A percentile compares a stretch with the other conserved stretches of the same genome.
phyloP scores from a whole-genome alignment of 1,140 invertebrate genomes.

The Drosophila quadrilineata region DNA sequence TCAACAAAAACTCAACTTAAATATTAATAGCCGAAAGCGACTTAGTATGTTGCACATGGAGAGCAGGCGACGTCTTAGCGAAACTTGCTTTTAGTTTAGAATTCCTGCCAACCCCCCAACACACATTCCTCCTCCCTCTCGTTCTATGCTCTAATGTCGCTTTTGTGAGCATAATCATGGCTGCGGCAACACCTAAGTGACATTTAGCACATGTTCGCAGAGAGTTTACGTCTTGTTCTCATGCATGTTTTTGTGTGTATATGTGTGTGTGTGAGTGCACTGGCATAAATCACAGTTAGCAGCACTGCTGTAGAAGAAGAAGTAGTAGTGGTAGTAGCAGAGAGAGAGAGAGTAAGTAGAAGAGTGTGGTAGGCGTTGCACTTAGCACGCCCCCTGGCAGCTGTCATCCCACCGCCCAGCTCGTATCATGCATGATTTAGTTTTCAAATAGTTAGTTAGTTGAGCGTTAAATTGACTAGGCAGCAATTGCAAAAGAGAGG shows the following conservation, averaged over 20 bases:
- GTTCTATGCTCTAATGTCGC: neutral
- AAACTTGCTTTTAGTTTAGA: too few species aligned
- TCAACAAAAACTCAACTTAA: constrained; percentile 32
- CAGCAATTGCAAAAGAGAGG: constrained; percentile 34
- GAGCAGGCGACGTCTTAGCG: too few species aligned
- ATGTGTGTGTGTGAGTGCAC: too few species aligned
- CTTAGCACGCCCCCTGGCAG: too few species aligned
- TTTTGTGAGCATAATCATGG: neutral
- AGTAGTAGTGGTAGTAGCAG: constrained; percentile 6
- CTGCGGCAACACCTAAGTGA: constrained; percentile 20
- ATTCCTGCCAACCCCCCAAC: too few species aligned
- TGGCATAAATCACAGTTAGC: constrained; percentile 59
- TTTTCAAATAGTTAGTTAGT: constrained; percentile 60
- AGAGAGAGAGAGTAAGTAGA: constrained; percentile 13
- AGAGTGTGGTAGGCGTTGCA: constrained; percentile 9
- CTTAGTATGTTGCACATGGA: too few species aligned
- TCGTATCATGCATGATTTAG: constrained; percentile 49
- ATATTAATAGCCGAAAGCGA: constrained; percentile 37
- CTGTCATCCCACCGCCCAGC: too few species aligned
- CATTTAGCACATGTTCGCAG: constrained; percentile 52
- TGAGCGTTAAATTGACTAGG: constrained; percentile 72
- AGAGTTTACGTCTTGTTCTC: constrained; percentile 22
- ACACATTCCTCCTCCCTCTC: neutral
- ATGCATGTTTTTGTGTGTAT: too few species aligned
- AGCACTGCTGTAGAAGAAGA: too few species aligned